These are phyloP conservation scores for Anthoscopus minutus DNA, from an alignment of 2,113 vertebrate species.

Conservation along the genomic window DNA sequence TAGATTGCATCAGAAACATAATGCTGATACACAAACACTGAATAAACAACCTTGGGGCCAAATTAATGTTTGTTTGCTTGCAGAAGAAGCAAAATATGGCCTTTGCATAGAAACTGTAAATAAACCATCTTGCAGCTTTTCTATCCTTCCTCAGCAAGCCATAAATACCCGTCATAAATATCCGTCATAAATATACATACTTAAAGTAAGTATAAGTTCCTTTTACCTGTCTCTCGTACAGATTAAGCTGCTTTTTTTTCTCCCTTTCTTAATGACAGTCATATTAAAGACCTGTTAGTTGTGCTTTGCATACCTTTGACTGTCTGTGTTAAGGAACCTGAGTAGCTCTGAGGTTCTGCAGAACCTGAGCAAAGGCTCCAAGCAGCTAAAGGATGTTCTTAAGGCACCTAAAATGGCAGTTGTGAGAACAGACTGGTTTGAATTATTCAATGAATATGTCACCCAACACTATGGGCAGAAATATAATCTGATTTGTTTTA, in stretches of 20 bases:
- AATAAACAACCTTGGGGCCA: background rate
- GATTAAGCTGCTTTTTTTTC: background rate
- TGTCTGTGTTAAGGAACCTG: background rate
- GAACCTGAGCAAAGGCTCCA: background rate
- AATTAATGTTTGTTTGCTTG: background rate
- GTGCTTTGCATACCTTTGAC: background rate
- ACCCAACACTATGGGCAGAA: background rate
- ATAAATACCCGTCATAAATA: background rate
- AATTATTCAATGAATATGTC: background rate
- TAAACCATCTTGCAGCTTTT: background rate
- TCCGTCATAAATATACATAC: too few species aligned
- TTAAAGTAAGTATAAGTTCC: background rate
- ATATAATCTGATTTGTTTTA: background rate
- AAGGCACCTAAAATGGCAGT: background rate
- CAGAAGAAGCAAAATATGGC: background rate
- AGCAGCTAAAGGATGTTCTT: background rate
- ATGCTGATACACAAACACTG: background rate
- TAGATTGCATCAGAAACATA: background rate
- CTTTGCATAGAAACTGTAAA: background rate
- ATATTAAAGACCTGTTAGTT: background rate
- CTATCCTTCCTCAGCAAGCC: background rate
- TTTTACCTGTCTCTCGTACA: background rate
- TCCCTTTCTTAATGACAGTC: background rate
- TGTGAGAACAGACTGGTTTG: background rate
- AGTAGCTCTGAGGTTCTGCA: background rate